Conservation (phyloP, 2,888 invertebrate species). For the Eupithecia insigniata region DNA sequence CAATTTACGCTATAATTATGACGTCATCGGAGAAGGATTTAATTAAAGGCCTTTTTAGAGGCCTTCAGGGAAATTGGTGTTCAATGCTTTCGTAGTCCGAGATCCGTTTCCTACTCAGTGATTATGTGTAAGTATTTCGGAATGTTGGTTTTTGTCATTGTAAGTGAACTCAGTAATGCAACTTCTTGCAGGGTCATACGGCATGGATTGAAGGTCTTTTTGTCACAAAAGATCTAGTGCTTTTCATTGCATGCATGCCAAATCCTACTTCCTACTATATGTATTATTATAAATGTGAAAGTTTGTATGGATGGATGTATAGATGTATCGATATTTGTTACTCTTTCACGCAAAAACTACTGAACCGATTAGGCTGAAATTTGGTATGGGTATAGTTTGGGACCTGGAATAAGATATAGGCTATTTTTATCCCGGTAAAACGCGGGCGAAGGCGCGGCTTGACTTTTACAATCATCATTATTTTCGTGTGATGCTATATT, state of each 20-base stretch:
- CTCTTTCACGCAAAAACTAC: too few relatives aligned
- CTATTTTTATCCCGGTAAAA: too few relatives aligned
- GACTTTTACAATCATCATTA: too few relatives aligned
- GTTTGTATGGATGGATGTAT: background rate
- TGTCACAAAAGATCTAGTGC: background rate
- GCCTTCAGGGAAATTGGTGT: slow-evolving; percentile 80
- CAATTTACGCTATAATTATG: slow-evolving; percentile 82
- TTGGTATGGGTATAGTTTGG: too few relatives aligned
- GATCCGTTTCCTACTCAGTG: slow-evolving; percentile 69
- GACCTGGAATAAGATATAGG: too few relatives aligned
- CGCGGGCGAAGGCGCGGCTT: too few relatives aligned
- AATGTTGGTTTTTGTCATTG: slow-evolving; percentile 53
- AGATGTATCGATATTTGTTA: too few relatives aligned
- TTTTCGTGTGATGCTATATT: too few relatives aligned
- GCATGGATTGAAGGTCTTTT: background rate
- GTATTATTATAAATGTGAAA: too few relatives aligned
- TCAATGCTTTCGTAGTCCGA: slow-evolving; percentile 83
- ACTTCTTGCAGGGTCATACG: background rate
- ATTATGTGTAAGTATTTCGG: slow-evolving; percentile 67
- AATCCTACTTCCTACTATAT: too few relatives aligned
- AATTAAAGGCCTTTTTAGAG: slow-evolving; percentile 81
- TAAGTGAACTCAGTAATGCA: background rate
- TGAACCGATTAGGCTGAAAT: too few relatives aligned
- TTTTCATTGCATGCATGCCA: too few relatives aligned
- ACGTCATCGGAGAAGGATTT: slow-evolving; percentile 84